These are phyloP conservation scores for Pipistrellus pipistrellus DNA, from an alignment of 2,797 vertebrate genomes.

Conservation along the genomic window DNA sequence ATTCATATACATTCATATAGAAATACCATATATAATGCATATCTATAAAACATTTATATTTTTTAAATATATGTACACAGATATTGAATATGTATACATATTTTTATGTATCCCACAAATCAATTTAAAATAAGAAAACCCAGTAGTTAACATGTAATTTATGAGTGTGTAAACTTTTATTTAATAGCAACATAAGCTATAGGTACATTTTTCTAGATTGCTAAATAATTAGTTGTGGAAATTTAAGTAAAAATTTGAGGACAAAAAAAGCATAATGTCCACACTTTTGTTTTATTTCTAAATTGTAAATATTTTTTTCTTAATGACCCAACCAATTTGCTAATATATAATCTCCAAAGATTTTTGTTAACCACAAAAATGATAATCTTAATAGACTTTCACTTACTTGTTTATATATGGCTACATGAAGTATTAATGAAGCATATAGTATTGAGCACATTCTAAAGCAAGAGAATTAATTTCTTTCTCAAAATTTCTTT, in stretches of 20 bases:
- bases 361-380: not conserved
- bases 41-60: not conserved
- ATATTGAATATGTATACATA: not conserved
- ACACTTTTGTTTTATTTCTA: not conserved
- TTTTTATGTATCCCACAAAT: not conserved
- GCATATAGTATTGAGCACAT: not conserved
- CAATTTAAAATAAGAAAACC: not conserved
- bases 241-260: not conserved
- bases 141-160: not conserved
- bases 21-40: not conserved
- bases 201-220: not conserved
- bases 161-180: not conserved
- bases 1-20: not conserved
- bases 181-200: not conserved
- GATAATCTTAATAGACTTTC: not conserved
- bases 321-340: not conserved
- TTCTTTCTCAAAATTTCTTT: not conserved
- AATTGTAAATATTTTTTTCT: constrained; percentile 36
- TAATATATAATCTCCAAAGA: not conserved
- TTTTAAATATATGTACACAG: not conserved
- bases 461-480: not conserved
- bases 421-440: not conserved
- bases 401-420: not conserved
- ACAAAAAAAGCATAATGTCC: not conserved
- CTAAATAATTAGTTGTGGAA: not conserved